Evolutionary conservation across 2,797 vertebrate genomes (phyloP).

Genomic region (Manis pentadactyla): DNA sequence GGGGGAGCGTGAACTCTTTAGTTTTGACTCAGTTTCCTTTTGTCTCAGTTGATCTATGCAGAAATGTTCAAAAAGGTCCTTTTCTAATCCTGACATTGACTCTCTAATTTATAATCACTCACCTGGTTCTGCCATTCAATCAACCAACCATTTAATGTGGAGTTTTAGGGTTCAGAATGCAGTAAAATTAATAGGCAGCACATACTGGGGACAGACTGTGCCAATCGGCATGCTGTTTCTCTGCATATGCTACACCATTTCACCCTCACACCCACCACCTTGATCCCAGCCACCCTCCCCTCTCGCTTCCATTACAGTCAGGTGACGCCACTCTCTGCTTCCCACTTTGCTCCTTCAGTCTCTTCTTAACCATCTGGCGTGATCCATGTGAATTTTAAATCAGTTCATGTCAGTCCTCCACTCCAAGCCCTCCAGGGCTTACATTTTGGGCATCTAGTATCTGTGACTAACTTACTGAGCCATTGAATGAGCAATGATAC

Average conservation of each 20-base stretch:
- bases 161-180: background rate
- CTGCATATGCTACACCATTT: background rate
- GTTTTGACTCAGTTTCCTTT: constrained; percentile 62
- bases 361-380: background rate
- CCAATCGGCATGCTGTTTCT: background rate
- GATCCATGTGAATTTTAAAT: background rate
- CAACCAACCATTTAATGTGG: background rate
- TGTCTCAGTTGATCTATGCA: constrained; percentile 24
- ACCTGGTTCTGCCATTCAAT: background rate
- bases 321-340: background rate
- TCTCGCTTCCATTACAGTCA: background rate
- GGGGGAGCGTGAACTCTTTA: constrained; percentile 54
- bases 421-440: background rate
- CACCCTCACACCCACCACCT: background rate
- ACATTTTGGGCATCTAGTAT: background rate
- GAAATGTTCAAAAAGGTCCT: constrained; percentile 34
- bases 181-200: background rate
- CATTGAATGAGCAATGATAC: background rate
- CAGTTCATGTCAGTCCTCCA: background rate
- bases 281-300: background rate
- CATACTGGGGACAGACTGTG: too few species aligned
- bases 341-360: background rate
- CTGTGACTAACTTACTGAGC: background rate
- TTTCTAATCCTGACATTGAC: constrained; percentile 58
- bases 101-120: constrained; percentile 1